Conservation (phyloP, 2,888 invertebrate genomes). For the Fabriciana adippe region DNA sequence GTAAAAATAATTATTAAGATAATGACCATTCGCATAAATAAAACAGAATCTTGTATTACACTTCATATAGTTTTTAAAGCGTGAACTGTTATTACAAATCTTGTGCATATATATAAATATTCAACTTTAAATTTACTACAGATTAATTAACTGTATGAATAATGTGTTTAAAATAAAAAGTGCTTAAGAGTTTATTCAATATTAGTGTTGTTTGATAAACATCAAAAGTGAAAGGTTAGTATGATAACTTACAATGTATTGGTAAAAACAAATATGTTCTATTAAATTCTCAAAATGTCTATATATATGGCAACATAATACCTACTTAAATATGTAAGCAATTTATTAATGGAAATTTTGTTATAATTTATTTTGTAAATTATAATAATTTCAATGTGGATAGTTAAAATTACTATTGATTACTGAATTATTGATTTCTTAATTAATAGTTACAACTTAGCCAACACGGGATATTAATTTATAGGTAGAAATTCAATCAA, state of each 20-base stretch:
- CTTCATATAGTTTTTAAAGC: no score
- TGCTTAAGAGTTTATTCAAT: constrained; percentile 1
- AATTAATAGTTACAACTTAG: constrained; percentile 13
- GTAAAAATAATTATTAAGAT: no score
- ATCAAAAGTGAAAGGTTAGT: constrained; percentile 47
- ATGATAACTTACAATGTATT: constrained; percentile 42
- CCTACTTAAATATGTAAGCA: no score
- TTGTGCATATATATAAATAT: no score
- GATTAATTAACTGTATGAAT: not conserved
- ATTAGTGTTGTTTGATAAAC: constrained; percentile 18
- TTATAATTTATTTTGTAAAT: no score
- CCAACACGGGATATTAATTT: constrained; percentile 24
- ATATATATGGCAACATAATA: no score
- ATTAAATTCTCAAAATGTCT: not conserved
- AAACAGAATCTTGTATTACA: no score
- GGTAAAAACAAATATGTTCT: not conserved
- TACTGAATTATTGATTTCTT: constrained; percentile 18
- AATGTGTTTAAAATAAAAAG: not conserved
- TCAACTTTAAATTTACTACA: no score
- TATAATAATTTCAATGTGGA: no score
- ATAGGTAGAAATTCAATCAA: constrained; percentile 25
- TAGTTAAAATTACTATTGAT: not conserved
- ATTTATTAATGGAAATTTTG: no score
- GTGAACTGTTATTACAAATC: no score
- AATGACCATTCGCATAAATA: no score